Base-by-base conservation (phyloP, 2,113 vertebrate genomes). In the Uria lomvia region DNA sequence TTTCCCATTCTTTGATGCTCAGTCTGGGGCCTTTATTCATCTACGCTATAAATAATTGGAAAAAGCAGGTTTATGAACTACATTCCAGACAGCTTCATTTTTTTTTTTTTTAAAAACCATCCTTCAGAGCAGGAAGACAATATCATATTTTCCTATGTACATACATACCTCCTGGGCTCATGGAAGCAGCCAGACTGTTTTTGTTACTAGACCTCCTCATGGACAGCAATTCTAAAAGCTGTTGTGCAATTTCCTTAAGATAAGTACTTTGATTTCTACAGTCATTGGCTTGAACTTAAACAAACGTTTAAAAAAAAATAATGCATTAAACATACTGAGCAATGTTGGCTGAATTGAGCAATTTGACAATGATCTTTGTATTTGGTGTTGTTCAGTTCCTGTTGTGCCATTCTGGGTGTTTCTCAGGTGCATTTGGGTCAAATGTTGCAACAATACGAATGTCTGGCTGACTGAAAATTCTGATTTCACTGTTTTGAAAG, bases 11-110 rank as follows among this genome's bases (percentile, higher is more conserved):
- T 73, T 66, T 80, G 55, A 62, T 93, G 62, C 59, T 84, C 45
- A 11, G 29, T 76, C 62, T 93, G 74, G 23, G 52, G 17, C 43
- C 30, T 87, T 88, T 86, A 43, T 84, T 91, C 40, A 67, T 77
- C 42, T n/a, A 3, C 68, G 22, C 56, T 83, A 16, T 93, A 82
- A 95, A 84, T 97, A 89, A 97, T 94, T 97, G 94, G 94, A 97
- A 98, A 98, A 98, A 97, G 94, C 95, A 97, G 89, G 75, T 94
- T 92, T 96, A 60, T 66, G 84, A 94, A 52, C 85, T 90, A 20
- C 68, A 90, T 97, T 96, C 63, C 85, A 77, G 74, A 92, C 50
- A 62, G 70, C 72, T 94, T 81, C 42, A 11, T 8, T 49, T 36
- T 24, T 34, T 59, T 58, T 77, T 81, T 49, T 40, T 8, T 8